phyloP scores from a whole-genome alignment of 2,888 invertebrate genomes.

The Agonum fuliginosum region DNA sequence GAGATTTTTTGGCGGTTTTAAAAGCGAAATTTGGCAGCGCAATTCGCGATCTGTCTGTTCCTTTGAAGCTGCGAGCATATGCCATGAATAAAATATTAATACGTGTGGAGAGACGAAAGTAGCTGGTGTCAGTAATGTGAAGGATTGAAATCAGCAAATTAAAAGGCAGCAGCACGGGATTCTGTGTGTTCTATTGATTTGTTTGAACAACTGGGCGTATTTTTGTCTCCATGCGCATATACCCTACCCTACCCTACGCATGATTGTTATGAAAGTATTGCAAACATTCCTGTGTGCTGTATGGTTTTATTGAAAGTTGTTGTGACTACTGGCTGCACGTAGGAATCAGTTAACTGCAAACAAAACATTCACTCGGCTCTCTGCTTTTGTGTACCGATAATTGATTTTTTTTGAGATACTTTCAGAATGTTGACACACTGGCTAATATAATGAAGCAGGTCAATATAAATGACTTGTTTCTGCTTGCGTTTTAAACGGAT shows the following conservation, averaged over 20 bases:
- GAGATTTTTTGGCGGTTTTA: constrained; percentile 5
- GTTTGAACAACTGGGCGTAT: constrained; percentile 52
- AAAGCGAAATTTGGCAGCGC: constrained; percentile 2
- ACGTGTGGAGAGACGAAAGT: background rate
- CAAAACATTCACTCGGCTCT: background rate
- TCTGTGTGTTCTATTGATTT: constrained; percentile 55
- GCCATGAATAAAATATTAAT: constrained; percentile 46
- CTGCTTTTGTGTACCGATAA: constrained; percentile 9
- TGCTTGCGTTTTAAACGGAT: no score
- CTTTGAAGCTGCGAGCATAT: constrained; percentile 5
- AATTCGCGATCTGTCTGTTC: constrained; percentile 17
- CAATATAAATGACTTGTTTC: no score
- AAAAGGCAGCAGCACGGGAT: constrained; percentile 46
- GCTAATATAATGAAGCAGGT: background rate
- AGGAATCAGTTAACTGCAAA: constrained; percentile 26
- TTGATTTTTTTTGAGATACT: constrained; percentile 1
- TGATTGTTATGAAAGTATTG: constrained; percentile 29
- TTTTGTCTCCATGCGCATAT: constrained; percentile 30
- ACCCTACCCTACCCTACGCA: constrained; percentile 28
- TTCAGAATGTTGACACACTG: constrained; percentile 4
- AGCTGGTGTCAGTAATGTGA: constrained; percentile 17
- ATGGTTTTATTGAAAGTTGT: constrained; percentile 37
- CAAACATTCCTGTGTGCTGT: constrained; percentile 13
- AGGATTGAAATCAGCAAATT: constrained; percentile 50
- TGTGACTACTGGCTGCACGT: background rate